Evolutionary conservation across 2,113 vertebrate species (phyloP).

Genomic region (Psophia crepitans): DNA sequence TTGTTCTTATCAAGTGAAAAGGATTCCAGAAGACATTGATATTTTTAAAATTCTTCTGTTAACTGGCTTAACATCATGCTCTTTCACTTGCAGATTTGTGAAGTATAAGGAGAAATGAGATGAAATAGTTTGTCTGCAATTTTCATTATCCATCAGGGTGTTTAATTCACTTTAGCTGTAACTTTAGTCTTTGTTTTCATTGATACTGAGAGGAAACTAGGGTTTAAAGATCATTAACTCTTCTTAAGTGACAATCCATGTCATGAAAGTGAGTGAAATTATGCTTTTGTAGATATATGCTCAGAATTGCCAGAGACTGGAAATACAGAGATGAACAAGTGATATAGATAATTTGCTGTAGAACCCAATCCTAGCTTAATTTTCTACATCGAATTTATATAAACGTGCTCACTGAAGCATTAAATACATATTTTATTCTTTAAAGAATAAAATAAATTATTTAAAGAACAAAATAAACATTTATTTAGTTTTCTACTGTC

Average conservation of each 20-base stretch:
- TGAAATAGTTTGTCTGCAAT: not conserved
- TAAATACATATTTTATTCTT: not conserved
- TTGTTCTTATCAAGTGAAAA: slow-evolving; percentile 30
- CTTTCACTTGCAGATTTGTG: slow-evolving; percentile 23
- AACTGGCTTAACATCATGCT: slow-evolving; percentile 26
- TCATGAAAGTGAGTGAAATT: not conserved
- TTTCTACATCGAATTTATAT: not conserved
- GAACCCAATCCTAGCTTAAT: not conserved
- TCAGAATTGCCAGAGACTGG: not conserved
- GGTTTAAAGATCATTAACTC: not conserved
- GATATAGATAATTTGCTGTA: not conserved
- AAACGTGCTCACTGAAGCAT: not conserved
- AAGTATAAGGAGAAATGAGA: slow-evolving; percentile 27
- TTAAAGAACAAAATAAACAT: not conserved
- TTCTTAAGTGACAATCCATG: not conserved
- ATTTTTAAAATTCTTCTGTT: slow-evolving; percentile 48
- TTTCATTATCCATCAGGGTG: not conserved
- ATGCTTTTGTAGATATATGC: not conserved
- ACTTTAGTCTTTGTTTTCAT: not conserved
- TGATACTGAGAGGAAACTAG: not conserved
- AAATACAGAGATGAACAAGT: not conserved
- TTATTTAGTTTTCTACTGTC: not conserved
- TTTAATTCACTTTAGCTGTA: not conserved
- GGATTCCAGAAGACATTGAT: slow-evolving; percentile 23
- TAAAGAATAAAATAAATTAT: not conserved